Conservation (phyloP, 1,140 invertebrate species). For the Melipona quadrifasciata region DNA sequence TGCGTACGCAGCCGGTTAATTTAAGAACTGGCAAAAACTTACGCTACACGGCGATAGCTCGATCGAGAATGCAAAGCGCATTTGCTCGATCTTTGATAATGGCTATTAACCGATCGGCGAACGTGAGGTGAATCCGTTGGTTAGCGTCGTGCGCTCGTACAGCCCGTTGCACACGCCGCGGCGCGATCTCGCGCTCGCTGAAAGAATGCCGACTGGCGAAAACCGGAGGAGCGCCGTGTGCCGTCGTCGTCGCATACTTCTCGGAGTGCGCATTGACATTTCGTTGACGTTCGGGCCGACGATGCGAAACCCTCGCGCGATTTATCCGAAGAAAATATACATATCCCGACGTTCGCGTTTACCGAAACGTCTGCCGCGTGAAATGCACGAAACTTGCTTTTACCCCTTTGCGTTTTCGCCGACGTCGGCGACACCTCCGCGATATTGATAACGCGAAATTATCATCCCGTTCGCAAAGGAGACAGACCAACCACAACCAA, state of each 20-base stretch:
- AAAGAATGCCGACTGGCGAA: constrained; percentile 43
- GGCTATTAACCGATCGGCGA: constrained; percentile 53
- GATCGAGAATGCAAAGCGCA: constrained; percentile 9
- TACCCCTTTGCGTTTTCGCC: background rate
- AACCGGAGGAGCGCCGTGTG: background rate
- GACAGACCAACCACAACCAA: background rate
- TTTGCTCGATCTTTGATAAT: constrained; percentile 32
- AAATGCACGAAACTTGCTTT: background rate
- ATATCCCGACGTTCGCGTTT: background rate
- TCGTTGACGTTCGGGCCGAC: constrained; percentile 1
- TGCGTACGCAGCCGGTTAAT: background rate
- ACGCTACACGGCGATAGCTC: background rate
- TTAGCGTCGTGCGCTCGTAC: no score
- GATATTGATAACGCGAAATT: background rate
- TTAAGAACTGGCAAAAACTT: background rate
- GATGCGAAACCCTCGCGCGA: constrained; percentile 36
- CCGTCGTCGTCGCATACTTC: constrained; percentile 25
- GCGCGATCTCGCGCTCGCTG: constrained; percentile 29
- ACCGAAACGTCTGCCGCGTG: background rate
- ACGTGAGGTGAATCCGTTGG: constrained; percentile 38
- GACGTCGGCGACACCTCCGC: background rate
- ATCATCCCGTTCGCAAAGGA: background rate
- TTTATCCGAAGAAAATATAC: background rate
- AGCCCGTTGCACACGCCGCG: background rate
- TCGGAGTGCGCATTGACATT: constrained; percentile 39